Evolutionary conservation across 2,888 invertebrate species (phyloP).

Genomic region (Oligia latruncula): DNA sequence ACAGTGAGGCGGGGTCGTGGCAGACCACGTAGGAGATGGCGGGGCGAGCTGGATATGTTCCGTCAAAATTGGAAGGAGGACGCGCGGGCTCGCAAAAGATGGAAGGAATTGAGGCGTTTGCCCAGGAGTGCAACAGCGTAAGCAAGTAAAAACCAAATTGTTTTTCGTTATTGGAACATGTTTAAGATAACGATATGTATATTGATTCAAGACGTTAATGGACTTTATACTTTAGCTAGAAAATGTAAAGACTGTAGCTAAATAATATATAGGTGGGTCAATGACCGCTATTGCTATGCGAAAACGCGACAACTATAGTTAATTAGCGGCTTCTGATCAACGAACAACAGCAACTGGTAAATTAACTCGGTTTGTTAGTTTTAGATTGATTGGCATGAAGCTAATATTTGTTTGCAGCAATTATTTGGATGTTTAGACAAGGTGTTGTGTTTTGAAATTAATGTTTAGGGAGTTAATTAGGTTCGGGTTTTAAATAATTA

Average conservation of each 20-base stretch:
- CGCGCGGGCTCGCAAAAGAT: too few relatives aligned
- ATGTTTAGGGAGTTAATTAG: conserved; percentile 18
- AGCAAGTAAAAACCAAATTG: too few relatives aligned
- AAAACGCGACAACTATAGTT: background rate
- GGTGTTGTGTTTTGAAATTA: conserved; percentile 19
- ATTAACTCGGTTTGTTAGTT: conserved; percentile 46
- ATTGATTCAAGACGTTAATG: background rate
- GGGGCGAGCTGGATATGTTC: too few relatives aligned
- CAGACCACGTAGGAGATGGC: too few relatives aligned
- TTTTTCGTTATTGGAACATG: background rate
- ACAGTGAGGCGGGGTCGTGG: too few relatives aligned
- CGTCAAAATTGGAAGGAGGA: too few relatives aligned
- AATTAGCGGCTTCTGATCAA: conserved; percentile 19
- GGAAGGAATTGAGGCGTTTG: too few relatives aligned
- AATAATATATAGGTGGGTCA: background rate
- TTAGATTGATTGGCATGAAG: conserved; percentile 47
- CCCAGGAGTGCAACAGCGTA: too few relatives aligned
- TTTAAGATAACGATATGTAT: background rate
- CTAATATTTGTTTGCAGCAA: conserved; percentile 36
- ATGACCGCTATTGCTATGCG: background rate
- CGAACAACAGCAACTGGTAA: conserved; percentile 35
- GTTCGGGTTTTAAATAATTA: conserved; percentile 9
- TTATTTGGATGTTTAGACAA: conserved; percentile 33
- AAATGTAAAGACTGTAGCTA: too few relatives aligned
- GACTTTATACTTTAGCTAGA: too few relatives aligned